Base-by-base conservation (phyloP, 2,888 invertebrate species). In the Spodoptera littoralis region DNA sequence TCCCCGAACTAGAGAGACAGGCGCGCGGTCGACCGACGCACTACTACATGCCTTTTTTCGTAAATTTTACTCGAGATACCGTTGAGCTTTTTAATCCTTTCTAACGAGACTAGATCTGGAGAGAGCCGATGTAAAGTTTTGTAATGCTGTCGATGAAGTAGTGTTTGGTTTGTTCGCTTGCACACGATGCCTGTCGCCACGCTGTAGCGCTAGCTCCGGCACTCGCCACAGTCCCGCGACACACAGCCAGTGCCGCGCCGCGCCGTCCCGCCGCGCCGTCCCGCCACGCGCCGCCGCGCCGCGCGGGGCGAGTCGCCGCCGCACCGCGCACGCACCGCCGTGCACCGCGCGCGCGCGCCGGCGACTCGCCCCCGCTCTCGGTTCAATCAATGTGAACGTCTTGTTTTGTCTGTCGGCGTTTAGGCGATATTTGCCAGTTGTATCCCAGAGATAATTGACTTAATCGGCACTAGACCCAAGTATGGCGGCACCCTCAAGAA, bases 401-500 rank as follows among this genome's bases (percentile, higher is more conserved):
- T 95, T 95, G 93, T 95, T 95, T 94, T 96, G 95, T 95, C 95
- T 94, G 94, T 93, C 95, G 94, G 95, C 95, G 95, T 95, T 95
- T 95, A 99, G 99, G 99, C 99, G 96, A 99, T 99, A 97, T 99
- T 99, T 98, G 99, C 99, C 96, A 99, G 99, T 97, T 99, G 99
- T 97, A 99, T 99, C 96, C 99, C 99, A 95, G 99, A 99, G 97
- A 99, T 99, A 96, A 99, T 99, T 96, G 99, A 99, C 97, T 98
- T 99, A 97, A 98, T 99, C 96, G 99, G 99, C 96, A 98, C 98
- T 96, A 98, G 99, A 96, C 99, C 99, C 96, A 99, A 99, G 97
- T 99, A 99, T 96, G 99, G 99, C 96, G 99, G 99, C 96, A 98
- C 99, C 95, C 98, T 99, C 97, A 99, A 99, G 97, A 99, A 99